A percentile compares a stretch with the other conserved stretches of the same genome.
These are phyloP conservation scores for Malacoctenus gilli DNA, from an alignment of 2,797 vertebrate genomes.

Conservation along the genomic window DNA sequence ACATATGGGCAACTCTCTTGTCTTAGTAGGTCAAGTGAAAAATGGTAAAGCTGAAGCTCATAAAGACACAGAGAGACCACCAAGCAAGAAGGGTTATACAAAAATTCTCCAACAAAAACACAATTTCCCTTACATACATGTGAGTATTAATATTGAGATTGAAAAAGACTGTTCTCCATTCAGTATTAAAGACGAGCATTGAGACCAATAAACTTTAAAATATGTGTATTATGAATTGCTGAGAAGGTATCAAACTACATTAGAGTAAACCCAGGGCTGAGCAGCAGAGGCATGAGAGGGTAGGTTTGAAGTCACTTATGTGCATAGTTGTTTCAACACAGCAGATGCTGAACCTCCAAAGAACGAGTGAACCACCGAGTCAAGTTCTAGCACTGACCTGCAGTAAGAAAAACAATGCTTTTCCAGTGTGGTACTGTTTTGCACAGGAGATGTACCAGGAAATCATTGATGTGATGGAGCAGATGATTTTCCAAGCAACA, in stretches of 20 bases:
- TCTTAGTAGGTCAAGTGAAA: constrained; percentile 7
- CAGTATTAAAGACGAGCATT: too few relatives aligned
- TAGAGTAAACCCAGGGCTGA: constrained; percentile 23
- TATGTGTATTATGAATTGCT: too few relatives aligned
- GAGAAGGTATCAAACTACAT: constrained; percentile 19
- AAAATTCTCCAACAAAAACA: too few relatives aligned
- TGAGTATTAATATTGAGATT: too few relatives aligned
- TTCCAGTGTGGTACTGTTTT: constrained; percentile 16
- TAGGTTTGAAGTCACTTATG: not conserved
- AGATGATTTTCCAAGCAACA: too few relatives aligned
- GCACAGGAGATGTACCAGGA: not conserved
- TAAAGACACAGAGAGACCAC: constrained; percentile 8
- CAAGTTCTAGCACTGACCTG: constrained; percentile 9
- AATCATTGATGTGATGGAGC: not conserved
- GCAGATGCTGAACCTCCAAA: constrained; percentile 14
- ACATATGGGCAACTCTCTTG: constrained; percentile 12
- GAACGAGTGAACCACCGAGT: constrained; percentile 12
- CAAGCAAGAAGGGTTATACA: constrained; percentile 1
- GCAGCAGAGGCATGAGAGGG: constrained; percentile 24
- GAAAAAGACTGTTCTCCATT: too few relatives aligned
- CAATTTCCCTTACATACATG: too few relatives aligned
- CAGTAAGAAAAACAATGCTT: constrained; percentile 31
- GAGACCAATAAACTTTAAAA: too few relatives aligned
- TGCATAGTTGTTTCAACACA: constrained; percentile 1
- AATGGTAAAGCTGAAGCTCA: constrained; percentile 14